phyloP scores from a whole-genome alignment of 2,888 invertebrate genomes.

The Platycheirus rosarum region DNA sequence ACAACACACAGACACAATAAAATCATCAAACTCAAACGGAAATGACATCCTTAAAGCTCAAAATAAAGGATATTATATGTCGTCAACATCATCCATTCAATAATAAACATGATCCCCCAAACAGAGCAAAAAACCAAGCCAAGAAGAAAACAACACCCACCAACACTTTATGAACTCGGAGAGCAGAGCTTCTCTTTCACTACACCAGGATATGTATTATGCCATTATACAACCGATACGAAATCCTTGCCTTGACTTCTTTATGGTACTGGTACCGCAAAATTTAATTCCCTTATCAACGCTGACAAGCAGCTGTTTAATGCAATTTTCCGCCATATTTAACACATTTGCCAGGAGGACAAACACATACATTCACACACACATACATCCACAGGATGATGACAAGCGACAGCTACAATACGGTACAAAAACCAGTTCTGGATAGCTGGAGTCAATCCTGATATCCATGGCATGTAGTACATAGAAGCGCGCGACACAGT shows the following conservation, averaged over 20 bases:
- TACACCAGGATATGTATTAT: conserved; percentile 25
- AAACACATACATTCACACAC: conserved; percentile 13
- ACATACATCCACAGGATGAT: conserved; percentile 7
- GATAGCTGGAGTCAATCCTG: conserved; percentile 39
- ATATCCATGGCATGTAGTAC: conserved; percentile 10
- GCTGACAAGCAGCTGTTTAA: conserved; percentile 82
- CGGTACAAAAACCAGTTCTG: conserved; percentile 26
- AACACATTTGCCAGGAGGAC: conserved; percentile 76
- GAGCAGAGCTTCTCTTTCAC: neutral
- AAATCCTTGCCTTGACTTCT: conserved; percentile 74
- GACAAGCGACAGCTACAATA: conserved; percentile 44
- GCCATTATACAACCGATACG: conserved; percentile 54
- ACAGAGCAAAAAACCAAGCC: conserved; percentile 11
- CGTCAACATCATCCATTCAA: conserved; percentile 73
- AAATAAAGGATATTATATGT: conserved; percentile 74
- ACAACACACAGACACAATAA: neutral
- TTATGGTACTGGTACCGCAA: conserved; percentile 81
- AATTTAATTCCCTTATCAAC: conserved; percentile 82
- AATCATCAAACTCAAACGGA: conserved; percentile 19
- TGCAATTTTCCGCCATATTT: conserved; percentile 82
- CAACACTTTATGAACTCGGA: conserved; percentile 41
- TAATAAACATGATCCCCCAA: conserved; percentile 67
- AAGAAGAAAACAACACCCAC: conserved; percentile 24
- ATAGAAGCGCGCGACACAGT: conserved; percentile 35
- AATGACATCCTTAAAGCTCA: conserved; percentile 69